Base-by-base conservation (phyloP, 2,888 invertebrate species). In the Colostygia pectinataria region DNA sequence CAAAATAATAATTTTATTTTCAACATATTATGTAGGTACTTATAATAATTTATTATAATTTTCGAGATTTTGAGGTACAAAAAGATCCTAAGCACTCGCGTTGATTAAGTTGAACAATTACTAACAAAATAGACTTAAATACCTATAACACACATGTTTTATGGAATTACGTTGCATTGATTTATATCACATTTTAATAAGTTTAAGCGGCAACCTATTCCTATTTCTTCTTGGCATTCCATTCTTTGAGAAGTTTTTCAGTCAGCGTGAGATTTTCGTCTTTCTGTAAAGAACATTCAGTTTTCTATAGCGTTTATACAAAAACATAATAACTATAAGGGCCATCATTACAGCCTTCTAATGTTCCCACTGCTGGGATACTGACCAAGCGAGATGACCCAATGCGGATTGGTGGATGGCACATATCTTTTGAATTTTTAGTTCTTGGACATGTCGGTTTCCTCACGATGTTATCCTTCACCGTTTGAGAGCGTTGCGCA, bases 251-350 rank as follows among this genome's bases (percentile, higher is more conserved):
- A 37, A 95, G 90, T 63, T 93, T 91, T 12, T 91, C 93, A 9
- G 95, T 93, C 57, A 94, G 90, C 43, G 91, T 74, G 15, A 96
- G 80, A 69, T 94, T 95, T 66, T 94, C 94, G 70, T 96, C 95
- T 87, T 95, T 93, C 93, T 95, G 88, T 39, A 91, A 92, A 72
- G 29, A 66, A 64, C 69, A 34, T 36, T 14, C n/a, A n/a, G n/a
- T n/a, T n/a, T n/a, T n/a, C n/a, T n/a, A n/a, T n/a, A n/a, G n/a
- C n/a, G n/a, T n/a, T n/a, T n/a, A n/a, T n/a, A n/a, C n/a, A n/a
- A n/a, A n/a, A n/a, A n/a, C n/a, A n/a, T n/a, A n/a, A n/a, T n/a
- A n/a, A n/a, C n/a, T n/a, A n/a, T n/a, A n/a, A n/a, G n/a, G n/a
- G n/a, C n/a, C n/a, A n/a, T 23, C 23, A 23, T 23, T 1, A 23